A percentile compares a stretch with the other conserved stretches of the same genome.
These are phyloP conservation scores for Diplosoma virens DNA, from an alignment of 23 tunicate species.

Conservation along the genomic window DNA sequence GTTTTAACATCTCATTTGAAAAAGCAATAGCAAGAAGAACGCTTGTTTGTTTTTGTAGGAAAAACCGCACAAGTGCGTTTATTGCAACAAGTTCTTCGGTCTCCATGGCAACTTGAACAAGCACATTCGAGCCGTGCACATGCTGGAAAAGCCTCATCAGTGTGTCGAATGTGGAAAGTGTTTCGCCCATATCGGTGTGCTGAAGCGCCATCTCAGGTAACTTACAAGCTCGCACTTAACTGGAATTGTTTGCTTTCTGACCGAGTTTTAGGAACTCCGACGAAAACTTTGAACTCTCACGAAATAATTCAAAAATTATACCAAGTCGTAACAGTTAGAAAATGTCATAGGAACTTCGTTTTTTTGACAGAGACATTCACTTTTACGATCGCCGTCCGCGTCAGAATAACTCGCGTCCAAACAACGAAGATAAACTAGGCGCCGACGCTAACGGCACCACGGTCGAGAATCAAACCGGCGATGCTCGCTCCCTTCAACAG, in stretches of 20 bases:
- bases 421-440: not conserved
- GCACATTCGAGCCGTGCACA: conserved; percentile 88
- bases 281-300: too few relatives aligned
- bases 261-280: too few relatives aligned
- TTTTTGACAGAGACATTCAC: conserved; percentile 72
- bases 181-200: conserved; percentile 90
- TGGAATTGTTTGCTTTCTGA: not conserved
- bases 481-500: not conserved
- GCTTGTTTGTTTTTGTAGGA: conserved; percentile 41
- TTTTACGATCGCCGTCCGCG: conserved; percentile 79
- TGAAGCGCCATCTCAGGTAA: conserved; percentile 88
- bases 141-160: conserved; percentile 93
- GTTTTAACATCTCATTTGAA: too few relatives aligned
- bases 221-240: too few relatives aligned
- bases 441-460: not conserved
- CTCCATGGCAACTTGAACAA: conserved; percentile 86
- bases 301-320: too few relatives aligned
- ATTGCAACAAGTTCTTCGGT: conserved; percentile 75
- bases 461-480: not conserved
- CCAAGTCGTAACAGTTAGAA: too few relatives aligned
- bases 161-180: conserved; percentile 95
- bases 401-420: not conserved
- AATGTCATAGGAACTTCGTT: too few relatives aligned
- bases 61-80: conserved; percentile 72
- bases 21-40: too few relatives aligned